Evolutionary conservation across 2,797 vertebrate species (phyloP), one percentile per base, ranked within the genome.

Genomic region (Sebastes variabilis): DNA sequence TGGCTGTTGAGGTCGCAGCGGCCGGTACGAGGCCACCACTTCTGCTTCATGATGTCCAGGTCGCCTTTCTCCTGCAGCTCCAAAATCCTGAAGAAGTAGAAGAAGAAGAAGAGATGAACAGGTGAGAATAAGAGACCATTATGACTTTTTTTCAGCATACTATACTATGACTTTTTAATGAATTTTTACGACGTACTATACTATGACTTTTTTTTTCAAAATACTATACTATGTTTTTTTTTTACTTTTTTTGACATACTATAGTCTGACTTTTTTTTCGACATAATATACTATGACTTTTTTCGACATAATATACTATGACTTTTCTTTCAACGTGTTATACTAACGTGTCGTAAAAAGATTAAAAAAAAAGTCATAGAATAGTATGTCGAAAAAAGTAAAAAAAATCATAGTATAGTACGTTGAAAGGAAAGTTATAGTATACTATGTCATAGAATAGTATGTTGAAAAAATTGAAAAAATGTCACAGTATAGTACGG

Each of bases 21-120:
- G 77, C 98, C 98, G 1, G 95, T 96, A 10, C 97, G 96, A 0
- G 98, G 98, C 98, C 98, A 99, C 99, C 99, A 99, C 94, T 99
- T 99, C 95, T 99, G 98, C 88, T 99, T 98, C 91, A 99, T 95
- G 72, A 99, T 96, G 85, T 99, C 99, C 93, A 99, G 95, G 91
- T 99, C 98, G 7, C 98, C 99, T 0, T 97, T 98, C 90, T 98
- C 98, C 94, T 99, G 98, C 73, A 99, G 95, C 92, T 99, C 99
- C 90, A 99, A 87, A 92, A 99, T 99, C 96, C 98, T 99, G 94
- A 6, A 90, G 82, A 38, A 38, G 36, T 14, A 38, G 36, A 38
- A 38, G 36, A 6, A 12, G 32, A 38, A 25, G 11, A 7, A 25
- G 22, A 68, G 8, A 67, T 0, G 3, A n/a, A 13, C 3, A 16